These are phyloP conservation scores for Scyliorhinus canicula DNA, from an alignment of 2,797 vertebrate species.

Conservation along the genomic window DNA sequence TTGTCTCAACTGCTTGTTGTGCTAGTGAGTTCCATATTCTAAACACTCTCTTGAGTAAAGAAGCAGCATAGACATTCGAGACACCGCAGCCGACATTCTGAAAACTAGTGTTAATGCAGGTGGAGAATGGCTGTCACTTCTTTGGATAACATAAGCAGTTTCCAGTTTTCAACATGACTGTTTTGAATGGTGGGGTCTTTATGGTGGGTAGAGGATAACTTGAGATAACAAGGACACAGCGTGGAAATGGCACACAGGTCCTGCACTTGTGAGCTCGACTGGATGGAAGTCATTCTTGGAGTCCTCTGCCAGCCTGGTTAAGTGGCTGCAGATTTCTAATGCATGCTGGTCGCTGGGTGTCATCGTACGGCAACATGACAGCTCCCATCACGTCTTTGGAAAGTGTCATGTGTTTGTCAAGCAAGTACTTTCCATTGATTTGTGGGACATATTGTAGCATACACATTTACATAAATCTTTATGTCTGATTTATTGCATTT, in stretches of 20 bases:
- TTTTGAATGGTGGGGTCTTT: not conserved
- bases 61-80: not conserved
- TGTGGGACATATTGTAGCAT: not conserved
- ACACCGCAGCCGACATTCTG: not conserved
- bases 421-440: not conserved
- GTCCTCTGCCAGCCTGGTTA: not conserved
- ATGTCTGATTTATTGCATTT: not conserved
- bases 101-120: not conserved
- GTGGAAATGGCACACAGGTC: not conserved
- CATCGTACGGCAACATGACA: not conserved
- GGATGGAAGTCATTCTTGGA: not conserved
- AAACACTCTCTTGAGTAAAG: not conserved
- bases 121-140: not conserved
- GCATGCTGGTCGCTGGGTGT: not conserved
- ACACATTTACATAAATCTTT: not conserved
- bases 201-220: not conserved
- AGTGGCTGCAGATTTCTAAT: not conserved
- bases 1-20: not conserved
- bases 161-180: not conserved
- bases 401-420: not conserved
- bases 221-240: not conserved
- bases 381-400: not conserved
- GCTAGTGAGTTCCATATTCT: not conserved
- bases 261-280: not conserved
- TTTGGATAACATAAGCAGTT: not conserved